Evolutionary conservation across 2,797 vertebrate species (phyloP), one percentile per base, ranked within the genome.

Genomic region (Selene dorsalis): DNA sequence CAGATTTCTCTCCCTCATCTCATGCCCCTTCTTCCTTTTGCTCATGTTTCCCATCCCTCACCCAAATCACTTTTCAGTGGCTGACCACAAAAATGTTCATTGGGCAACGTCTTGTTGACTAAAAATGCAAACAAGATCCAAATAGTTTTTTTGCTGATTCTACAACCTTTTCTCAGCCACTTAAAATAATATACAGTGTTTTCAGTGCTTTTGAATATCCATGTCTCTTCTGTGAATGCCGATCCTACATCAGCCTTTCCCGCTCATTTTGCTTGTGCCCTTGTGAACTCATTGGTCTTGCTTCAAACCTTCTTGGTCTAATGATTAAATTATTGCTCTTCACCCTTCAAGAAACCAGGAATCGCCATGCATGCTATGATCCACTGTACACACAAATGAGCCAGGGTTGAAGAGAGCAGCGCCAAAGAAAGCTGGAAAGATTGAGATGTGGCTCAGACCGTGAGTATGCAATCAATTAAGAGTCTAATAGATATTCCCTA

Each of bases 391-490:
- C 77, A 6, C 57, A 59, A 38, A 67, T 2, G 30, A 80, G 60
- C 80, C 52, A 22, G 70, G 28, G 22, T 39, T 35, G 73, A 77
- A 48, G 56, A 41, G 63, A 84, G 69, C 72, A n/a, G 56, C 57
- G 39, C 7, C 63, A 78, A 48, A 24, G 22, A 75, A 60, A 59
- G 35, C 53, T 65, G 75, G 59, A 71, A 69, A 87, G 87, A 89
- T 77, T 87, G 83, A 87, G 87, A 90, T 92, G 83, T 87, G 87
- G 87, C 79, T 86, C 73, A 75, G 83, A 87, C 77, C 71, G 45
- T 59, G 83, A 90, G 88, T 84, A 85, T 84, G 87, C 86, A 92
- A 91, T 92, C 86, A 90, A 91, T 90, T 91, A 89, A 72, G 50
- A 41, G 50, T 73, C 78, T 90, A 88, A 91, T 89, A 84, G 80